Conservation (phyloP, 2,888 invertebrate genomes). For the Polymixis lichenea region DNA sequence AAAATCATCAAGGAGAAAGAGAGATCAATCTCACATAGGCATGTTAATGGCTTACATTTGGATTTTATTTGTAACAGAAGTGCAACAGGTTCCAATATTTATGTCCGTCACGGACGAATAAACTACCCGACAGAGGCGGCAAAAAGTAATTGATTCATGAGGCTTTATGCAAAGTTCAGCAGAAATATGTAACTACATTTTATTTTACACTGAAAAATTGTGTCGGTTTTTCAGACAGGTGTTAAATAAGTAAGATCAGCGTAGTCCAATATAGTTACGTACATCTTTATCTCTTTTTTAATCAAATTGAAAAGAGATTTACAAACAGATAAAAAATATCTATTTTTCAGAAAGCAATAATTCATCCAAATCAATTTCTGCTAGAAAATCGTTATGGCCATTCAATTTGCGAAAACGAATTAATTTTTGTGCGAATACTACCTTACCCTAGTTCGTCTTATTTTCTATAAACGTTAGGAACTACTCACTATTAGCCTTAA, state of each 20-base stretch:
- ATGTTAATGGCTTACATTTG: conserved; percentile 7
- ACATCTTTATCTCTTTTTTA: neutral
- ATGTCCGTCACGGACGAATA: conserved; percentile 39
- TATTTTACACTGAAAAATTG: neutral
- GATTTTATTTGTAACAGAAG: conserved; percentile 39
- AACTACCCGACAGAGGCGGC: conserved; percentile 23
- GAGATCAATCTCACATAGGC: conserved; percentile 26
- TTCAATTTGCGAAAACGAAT: neutral
- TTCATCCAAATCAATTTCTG: neutral
- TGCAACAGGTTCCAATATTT: conserved; percentile 50
- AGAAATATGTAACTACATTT: conserved; percentile 26
- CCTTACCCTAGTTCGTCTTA: neutral
- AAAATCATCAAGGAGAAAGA: conserved; percentile 3
- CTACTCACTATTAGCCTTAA: conserved; percentile 80
- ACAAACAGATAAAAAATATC: no score
- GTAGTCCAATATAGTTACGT: neutral
- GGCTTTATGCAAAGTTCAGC: conserved; percentile 18
- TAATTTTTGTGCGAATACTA: neutral
- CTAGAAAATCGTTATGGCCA: neutral
- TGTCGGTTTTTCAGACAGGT: neutral
- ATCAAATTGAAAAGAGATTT: neutral
- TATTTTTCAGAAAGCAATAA: no score
- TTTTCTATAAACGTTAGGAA: neutral
- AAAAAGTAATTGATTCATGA: conserved; percentile 48
- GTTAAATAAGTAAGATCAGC: neutral